Base-by-base conservation (phyloP, 1,140 invertebrate species). In the Drosophila lini region DNA sequence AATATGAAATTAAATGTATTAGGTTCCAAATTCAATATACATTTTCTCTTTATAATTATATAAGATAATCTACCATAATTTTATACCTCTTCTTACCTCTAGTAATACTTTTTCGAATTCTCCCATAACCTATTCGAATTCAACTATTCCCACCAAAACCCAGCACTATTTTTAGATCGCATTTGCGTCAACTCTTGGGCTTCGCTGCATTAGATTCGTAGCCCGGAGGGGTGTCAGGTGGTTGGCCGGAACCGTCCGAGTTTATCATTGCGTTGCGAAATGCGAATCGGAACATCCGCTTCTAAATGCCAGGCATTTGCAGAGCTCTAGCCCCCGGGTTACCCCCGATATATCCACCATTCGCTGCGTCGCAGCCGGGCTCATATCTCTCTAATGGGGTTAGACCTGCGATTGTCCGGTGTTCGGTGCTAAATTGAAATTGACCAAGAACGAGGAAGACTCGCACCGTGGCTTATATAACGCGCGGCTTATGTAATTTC, bases 231-330 rank as follows among this genome's bases (percentile, higher is more conserved):
- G 13, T 57, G 57, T 47, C 57, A 74, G 65, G 74, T 68, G 74
- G 53, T 59, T 57, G 65, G 57, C 84, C 84, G 84, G 84, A 88
- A 84, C 74, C 75, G 62, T 63, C 50, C 64, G 68, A 80, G 78
- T 89, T 88, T 88, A 88, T 88, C 84, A 88, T 74, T 88, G 84
- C 77, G 81, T 78, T 89, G 81, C 84, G 65, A 84, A 88, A 88
- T 89, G 84, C 74, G 84, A 88, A 89, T 84, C 84, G 84, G 84
- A 88, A 88, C 84, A 88, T 88, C 84, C 84, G 84, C 63, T 88
- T 88, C 63, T 88, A 88, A 88, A 88, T 88, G 84, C 84, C 84
- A 84, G 69, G 81, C 77, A 76, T 48, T 53, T 74, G 70, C 44
- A 31, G 65, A 34, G 63, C 36, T 31, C 69, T 44, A 38, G 32